phyloP scores from a whole-genome alignment of 2,113 vertebrate genomes.

The Saguinus midas region DNA sequence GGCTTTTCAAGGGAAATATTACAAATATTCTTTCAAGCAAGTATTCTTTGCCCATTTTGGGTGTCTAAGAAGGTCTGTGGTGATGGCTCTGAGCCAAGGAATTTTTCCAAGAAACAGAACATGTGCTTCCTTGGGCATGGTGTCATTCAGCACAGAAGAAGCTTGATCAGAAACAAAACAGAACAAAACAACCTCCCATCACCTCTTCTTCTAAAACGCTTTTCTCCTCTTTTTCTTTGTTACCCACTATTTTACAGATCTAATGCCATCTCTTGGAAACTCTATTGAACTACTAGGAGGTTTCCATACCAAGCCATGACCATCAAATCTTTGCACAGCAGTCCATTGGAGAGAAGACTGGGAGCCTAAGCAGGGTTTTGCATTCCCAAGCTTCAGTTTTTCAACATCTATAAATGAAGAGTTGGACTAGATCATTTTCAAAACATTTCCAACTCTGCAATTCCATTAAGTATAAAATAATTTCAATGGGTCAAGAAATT shows the following conservation, averaged over 20 bases:
- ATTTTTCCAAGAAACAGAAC: constrained; percentile 70
- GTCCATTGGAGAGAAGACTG: neutral
- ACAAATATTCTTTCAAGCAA: constrained; percentile 67
- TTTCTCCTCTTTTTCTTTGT: neutral
- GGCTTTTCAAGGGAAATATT: constrained; percentile 72
- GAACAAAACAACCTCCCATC: neutral
- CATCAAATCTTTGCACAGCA: neutral
- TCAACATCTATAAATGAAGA: neutral
- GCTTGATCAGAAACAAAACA: constrained; percentile 6
- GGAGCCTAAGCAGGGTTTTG: neutral
- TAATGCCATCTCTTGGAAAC: neutral
- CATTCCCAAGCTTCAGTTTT: neutral
- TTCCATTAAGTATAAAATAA: constrained; percentile 71
- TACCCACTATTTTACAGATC: neutral
- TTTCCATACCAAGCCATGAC: neutral
- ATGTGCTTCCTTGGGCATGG: constrained; percentile 13
- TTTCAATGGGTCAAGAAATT: constrained; percentile 64
- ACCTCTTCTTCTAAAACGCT: neutral
- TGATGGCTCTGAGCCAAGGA: constrained; percentile 51
- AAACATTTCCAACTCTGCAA: constrained; percentile 47
- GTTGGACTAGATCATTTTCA: constrained; percentile 28
- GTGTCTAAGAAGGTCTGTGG: constrained; percentile 63
- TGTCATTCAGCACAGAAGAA: constrained; percentile 7
- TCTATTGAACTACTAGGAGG: neutral
- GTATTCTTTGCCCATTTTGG: constrained; percentile 68